Base-by-base conservation (phyloP, 1,140 invertebrate species). In the Ceratosolen solmsi region DNA sequence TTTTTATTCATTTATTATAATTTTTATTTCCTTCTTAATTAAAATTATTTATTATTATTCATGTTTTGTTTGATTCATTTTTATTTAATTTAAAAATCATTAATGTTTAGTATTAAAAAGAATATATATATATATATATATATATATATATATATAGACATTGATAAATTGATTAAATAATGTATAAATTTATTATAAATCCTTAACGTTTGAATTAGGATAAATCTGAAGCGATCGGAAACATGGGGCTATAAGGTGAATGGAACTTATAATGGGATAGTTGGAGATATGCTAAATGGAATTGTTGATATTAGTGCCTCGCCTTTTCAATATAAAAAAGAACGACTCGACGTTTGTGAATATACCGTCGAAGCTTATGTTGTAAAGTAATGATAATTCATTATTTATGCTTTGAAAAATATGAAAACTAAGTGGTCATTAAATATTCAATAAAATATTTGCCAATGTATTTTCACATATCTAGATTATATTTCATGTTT, bases 221-320 rank as follows among this genome's bases (percentile, higher is more conserved):
- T 93, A 36, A 88, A 93, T 78, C 87, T 94, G 22, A 87, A 86
- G 79, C 86, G 89, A 20, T 92, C 92, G 0, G 91, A 91, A 74
- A 94, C 94, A 8, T 95, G 94, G 94, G 94, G 95, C 8, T 94
- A 94, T 85, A 75, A 92, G 41, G 89, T 92, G 33, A 94, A 95
- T 88, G 94, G 94, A 2, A 92, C 92, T 22, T 94, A 93, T 82
- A 94, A 94, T 84, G 94, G 94, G 5, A 93, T 95, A 89, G 92
- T 95, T n/a, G 94, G 94, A 0, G 91, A 92, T 0, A 89, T 95
- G 79, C 89, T 93, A 71, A 88, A 91, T 25, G 92, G 92, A 22
- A 87, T 92, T 71, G 92, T 93, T 3, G 94, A 95, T 83, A 92
- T 95, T 58, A 93, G 94, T 22, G 92, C 91, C 2, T 90, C 94